Conservation (phyloP, 1,140 invertebrate species). For the Ceratoteleas bidentatus region DNA sequence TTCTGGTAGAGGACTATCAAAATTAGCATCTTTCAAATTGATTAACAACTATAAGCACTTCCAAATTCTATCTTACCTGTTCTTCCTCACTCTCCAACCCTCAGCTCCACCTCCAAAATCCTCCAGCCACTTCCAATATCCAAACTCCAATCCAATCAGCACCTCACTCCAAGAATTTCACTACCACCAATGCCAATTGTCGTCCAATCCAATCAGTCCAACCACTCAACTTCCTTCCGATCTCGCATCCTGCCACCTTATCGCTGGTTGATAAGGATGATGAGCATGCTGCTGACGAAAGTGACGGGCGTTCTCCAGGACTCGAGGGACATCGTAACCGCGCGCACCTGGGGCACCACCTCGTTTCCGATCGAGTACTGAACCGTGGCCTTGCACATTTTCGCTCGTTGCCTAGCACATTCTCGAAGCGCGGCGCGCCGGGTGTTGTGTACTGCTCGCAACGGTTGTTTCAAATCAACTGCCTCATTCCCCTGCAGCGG, state of each 20-base stretch:
- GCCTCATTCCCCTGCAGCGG: constrained; percentile 71
- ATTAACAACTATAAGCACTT: too few species aligned
- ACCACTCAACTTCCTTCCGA: not conserved
- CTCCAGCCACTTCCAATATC: too few species aligned
- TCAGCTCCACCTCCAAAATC: too few species aligned
- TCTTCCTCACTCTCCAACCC: too few species aligned
- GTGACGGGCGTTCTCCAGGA: constrained; percentile 68
- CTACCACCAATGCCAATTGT: not conserved
- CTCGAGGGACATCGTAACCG: constrained; percentile 72
- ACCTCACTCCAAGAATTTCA: not conserved
- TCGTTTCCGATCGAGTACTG: constrained; percentile 35
- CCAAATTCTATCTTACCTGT: too few species aligned
- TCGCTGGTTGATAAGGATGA: constrained; percentile 70
- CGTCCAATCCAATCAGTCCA: not conserved
- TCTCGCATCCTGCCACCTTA: constrained; percentile 24
- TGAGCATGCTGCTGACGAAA: constrained; percentile 70
- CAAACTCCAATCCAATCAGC: not conserved
- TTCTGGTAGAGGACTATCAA: too few species aligned
- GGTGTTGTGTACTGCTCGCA: constrained; percentile 51
- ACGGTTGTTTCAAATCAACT: constrained; percentile 74
- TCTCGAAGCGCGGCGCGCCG: constrained; percentile 7
- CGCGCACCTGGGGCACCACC: constrained; percentile 39
- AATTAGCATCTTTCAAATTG: too few species aligned
- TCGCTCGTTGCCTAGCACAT: constrained; percentile 2
- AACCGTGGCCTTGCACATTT: constrained; percentile 69